Evolutionary conservation across 2,113 vertebrate genomes (phyloP).

Genomic region (Hoplias malabaricus): DNA sequence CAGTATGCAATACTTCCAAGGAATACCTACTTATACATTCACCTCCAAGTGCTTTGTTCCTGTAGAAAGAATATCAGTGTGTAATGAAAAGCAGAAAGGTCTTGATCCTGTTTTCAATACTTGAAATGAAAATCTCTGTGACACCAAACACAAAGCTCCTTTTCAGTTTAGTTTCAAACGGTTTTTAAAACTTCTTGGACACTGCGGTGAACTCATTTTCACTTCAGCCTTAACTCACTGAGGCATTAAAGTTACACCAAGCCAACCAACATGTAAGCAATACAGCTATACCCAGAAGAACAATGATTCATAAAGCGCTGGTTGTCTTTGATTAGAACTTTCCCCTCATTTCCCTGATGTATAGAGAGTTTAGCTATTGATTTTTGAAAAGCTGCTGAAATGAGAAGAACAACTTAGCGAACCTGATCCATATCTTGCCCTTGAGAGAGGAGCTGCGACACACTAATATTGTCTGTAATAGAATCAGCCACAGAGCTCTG

Average conservation of each 20-base stretch:
- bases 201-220: neutral
- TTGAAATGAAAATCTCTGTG: neutral
- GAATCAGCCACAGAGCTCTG: constrained; percentile 13
- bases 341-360: neutral
- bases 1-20: neutral
- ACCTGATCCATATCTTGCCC: constrained; percentile 18
- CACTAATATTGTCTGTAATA: constrained; percentile 1
- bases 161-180: neutral
- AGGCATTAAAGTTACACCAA: neutral
- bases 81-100: neutral
- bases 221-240: neutral
- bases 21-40: neutral
- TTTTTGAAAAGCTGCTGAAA: constrained; percentile 2
- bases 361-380: neutral
- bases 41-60: neutral
- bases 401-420: neutral
- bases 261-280: neutral
- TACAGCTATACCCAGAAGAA: neutral
- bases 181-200: too few species aligned
- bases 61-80: neutral
- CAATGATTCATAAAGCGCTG: neutral
- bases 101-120: neutral
- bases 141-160: too few species aligned
- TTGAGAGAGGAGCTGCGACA: neutral
- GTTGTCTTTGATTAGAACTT: neutral